Evolutionary conservation across 1,140 invertebrate species (phyloP).

Genomic region (Galleria mellonella): DNA sequence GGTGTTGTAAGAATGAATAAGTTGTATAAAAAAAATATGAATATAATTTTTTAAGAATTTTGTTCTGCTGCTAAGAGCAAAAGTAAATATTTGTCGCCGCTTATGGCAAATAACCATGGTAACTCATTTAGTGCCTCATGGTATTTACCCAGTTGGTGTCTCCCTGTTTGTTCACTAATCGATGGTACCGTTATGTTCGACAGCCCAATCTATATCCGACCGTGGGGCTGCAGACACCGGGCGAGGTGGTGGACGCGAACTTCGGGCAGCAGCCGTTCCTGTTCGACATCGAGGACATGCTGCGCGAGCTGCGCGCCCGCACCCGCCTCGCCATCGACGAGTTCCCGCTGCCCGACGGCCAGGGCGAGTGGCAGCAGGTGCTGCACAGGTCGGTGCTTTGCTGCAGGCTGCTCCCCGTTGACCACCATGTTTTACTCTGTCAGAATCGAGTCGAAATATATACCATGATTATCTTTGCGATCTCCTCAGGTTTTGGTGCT

Average conservation of each 20-base stretch:
- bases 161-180: too few species aligned
- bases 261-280: conserved; percentile 98
- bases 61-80: neutral
- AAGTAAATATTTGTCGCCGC: too few species aligned
- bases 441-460: neutral
- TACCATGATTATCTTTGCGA: too few species aligned
- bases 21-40: neutral
- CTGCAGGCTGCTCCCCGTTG: neutral
- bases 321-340: conserved; percentile 89
- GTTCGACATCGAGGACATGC: conserved; percentile 98
- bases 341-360: conserved; percentile 89
- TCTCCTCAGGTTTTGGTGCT: too few species aligned
- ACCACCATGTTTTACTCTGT: neutral
- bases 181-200: conserved; percentile 22
- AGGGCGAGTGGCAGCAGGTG: conserved; percentile 93
- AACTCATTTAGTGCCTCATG: too few species aligned
- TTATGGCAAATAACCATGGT: too few species aligned
- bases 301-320: conserved; percentile 89
- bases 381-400: conserved; percentile 83
- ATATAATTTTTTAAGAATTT: neutral
- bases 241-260: conserved; percentile 98
- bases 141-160: too few species aligned
- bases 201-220: conserved; percentile 98
- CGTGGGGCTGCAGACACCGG: conserved; percentile 98
- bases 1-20: neutral